These are phyloP conservation scores for Ochropacha duplaris DNA, from an alignment of 2,888 invertebrate genomes.

Conservation along the genomic window DNA sequence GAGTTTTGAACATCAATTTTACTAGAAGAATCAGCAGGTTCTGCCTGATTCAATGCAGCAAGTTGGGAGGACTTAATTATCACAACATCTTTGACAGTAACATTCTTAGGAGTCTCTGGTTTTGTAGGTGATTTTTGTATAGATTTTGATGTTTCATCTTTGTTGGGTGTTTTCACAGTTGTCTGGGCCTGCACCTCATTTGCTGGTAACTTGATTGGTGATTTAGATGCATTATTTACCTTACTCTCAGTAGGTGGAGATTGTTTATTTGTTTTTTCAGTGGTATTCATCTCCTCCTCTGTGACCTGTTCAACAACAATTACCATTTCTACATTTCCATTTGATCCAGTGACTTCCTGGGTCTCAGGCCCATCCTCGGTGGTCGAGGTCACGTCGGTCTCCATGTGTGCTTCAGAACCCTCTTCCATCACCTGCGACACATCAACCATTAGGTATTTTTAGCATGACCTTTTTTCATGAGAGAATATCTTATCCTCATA, in stretches of 20 bases:
- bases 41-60: slow-evolving; percentile 24
- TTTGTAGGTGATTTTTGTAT: slow-evolving; percentile 24
- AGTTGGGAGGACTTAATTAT: slow-evolving; percentile 16
- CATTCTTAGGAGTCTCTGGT: slow-evolving; percentile 15
- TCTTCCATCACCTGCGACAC: slow-evolving; percentile 72
- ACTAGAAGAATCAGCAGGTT: slow-evolving; percentile 41
- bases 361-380: slow-evolving; percentile 60
- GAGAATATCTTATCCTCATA: slow-evolving; percentile 30
- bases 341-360: slow-evolving; percentile 54
- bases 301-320: slow-evolving; percentile 66
- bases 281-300: slow-evolving; percentile 26
- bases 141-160: slow-evolving; percentile 5
- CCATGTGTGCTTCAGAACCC: slow-evolving; percentile 65
- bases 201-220: slow-evolving; percentile 14
- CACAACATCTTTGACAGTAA: slow-evolving; percentile 9
- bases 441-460: slow-evolving; percentile 53
- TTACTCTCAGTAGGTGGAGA: neutral
- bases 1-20: slow-evolving; percentile 23
- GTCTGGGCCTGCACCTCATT: slow-evolving; percentile 19
- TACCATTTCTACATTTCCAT: slow-evolving; percentile 62
- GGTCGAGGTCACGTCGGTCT: slow-evolving; percentile 71
- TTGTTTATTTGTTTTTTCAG: neutral
- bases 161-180: neutral
- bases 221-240: slow-evolving; percentile 3
- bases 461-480: slow-evolving; percentile 49